Evolutionary conservation across 2,113 vertebrate species (phyloP).

Genomic region (Paradoxurus hermaphroditus): DNA sequence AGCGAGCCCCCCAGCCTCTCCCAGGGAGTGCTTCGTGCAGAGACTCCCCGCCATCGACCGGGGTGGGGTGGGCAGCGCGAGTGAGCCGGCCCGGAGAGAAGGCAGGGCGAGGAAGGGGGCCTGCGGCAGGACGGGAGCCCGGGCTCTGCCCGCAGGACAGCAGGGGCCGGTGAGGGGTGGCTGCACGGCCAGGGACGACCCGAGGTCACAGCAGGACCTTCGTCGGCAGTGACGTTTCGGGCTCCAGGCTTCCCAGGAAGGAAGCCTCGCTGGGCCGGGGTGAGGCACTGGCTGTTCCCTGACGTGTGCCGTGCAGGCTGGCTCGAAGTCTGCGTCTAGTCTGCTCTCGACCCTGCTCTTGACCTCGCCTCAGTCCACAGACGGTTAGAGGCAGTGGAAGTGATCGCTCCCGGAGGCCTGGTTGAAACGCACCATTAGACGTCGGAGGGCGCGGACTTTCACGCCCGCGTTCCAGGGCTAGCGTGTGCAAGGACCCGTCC

Average conservation of each 20-base stretch:
- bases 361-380: neutral
- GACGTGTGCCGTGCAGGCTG: neutral
- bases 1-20: neutral
- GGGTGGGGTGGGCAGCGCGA: accelerated
- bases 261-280: neutral
- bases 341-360: neutral
- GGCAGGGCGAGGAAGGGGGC: neutral
- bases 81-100: neutral
- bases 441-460: neutral
- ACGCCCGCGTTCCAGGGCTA: neutral
- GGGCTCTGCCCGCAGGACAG: neutral
- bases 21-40: neutral
- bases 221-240: neutral
- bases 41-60: neutral
- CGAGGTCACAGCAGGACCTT: neutral
- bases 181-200: neutral
- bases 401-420: neutral
- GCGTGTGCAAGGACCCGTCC: neutral
- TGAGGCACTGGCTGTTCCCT: neutral
- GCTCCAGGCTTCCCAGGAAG: neutral
- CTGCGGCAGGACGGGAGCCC: neutral
- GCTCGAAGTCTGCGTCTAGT: neutral
- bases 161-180: neutral
- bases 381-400: neutral
- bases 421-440: neutral